Conservation (phyloP, 2,113 vertebrate species). For the Cettia cetti region DNA sequence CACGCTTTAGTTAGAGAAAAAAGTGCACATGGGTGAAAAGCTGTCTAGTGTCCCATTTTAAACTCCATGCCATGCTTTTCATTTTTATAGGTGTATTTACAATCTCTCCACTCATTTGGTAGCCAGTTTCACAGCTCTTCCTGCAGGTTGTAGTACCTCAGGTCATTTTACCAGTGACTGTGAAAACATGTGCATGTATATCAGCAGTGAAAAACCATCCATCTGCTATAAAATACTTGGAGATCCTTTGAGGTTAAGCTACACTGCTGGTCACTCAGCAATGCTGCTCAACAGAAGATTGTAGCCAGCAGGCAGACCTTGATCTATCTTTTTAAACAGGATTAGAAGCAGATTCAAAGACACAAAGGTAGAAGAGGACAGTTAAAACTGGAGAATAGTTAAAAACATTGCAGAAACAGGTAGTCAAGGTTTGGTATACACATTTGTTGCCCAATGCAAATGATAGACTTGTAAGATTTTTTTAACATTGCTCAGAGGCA, state of each 20-base stretch:
- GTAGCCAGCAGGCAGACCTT: neutral
- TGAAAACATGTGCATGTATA: accelerated
- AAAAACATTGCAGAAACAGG: neutral
- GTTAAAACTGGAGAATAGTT: neutral
- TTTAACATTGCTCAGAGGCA: neutral
- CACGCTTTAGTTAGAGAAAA: neutral
- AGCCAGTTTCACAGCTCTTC: neutral
- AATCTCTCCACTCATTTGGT: neutral
- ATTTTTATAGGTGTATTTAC: neutral
- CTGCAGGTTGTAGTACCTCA: neutral
- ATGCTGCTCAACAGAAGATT: neutral
- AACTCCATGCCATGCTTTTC: neutral
- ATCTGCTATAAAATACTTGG: neutral
- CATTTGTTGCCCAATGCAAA: neutral
- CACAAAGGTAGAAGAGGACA: neutral
- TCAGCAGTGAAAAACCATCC: neutral
- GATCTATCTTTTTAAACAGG: neutral
- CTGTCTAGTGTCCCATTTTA: neutral
- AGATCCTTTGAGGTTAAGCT: neutral
- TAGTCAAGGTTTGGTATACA: neutral
- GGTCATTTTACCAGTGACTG: neutral
- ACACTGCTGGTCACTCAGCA: neutral
- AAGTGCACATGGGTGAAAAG: neutral
- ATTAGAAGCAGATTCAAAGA: neutral
- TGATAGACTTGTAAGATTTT: neutral